A percentile compares a stretch with the other conserved stretches of the same genome.
Evolutionary conservation across 2,888 invertebrate species (phyloP).

Genomic region (Rotaria sp.): DNA sequence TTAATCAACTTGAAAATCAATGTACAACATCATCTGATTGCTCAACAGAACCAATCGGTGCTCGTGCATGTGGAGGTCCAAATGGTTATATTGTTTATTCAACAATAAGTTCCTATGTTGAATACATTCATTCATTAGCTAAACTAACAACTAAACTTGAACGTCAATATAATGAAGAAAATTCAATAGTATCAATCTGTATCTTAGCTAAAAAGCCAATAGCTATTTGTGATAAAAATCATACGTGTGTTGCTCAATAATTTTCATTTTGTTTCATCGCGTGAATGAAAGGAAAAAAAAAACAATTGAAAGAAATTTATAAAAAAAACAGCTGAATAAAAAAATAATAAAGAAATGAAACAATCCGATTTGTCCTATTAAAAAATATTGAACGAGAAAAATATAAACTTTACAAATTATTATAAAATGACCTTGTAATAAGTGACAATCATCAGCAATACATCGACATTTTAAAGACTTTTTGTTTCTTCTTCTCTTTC

Average conservation of each 20-base stretch:
- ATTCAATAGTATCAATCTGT: neutral
- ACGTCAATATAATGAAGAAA: neutral
- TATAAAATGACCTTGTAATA: no score
- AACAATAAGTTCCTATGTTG: neutral
- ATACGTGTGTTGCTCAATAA: neutral
- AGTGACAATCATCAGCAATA: no score
- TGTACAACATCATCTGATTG: neutral
- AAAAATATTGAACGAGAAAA: neutral
- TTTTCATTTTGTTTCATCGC: neutral
- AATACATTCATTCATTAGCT: neutral
- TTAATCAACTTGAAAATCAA: neutral
- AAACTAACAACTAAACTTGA: neutral
- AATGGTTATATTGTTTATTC: neutral
- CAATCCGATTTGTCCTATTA: neutral
- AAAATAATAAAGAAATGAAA: neutral
- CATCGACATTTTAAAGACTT: no score
- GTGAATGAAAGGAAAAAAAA: neutral
- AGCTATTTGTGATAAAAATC: neutral
- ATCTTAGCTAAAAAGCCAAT: neutral
- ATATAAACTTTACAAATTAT: neutral
- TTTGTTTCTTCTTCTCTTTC: no score
- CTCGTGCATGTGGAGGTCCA: neutral
- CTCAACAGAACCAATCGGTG: neutral
- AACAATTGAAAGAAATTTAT: neutral
- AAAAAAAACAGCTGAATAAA: neutral